These are phyloP conservation scores for Oithona nana DNA, from an alignment of 2,888 invertebrate species.

Conservation along the genomic window DNA sequence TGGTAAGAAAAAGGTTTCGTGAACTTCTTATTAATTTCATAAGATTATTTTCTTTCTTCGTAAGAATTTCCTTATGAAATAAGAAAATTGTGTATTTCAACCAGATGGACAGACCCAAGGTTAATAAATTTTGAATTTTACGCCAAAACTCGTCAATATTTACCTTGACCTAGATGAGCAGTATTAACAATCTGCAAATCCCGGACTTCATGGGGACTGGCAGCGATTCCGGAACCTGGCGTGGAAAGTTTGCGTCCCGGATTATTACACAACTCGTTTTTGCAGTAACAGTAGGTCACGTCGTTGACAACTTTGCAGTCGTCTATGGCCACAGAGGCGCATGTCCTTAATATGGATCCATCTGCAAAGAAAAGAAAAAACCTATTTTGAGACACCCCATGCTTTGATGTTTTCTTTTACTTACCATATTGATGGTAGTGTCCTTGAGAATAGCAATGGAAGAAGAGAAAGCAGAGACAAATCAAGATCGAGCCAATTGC, in stretches of 20 bases:
- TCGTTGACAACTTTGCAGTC: conserved; percentile 27
- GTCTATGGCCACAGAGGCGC: conserved; percentile 23
- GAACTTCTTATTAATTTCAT: too few species aligned
- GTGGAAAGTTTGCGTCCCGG: conserved; percentile 4
- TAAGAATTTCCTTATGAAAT: too few species aligned
- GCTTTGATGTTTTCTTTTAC: not conserved
- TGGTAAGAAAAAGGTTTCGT: too few species aligned
- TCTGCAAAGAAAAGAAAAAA: conserved; percentile 2
- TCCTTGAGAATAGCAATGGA: too few species aligned
- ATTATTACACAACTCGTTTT: conserved; percentile 26
- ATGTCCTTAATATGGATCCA: conserved; percentile 25
- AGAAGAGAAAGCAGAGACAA: too few species aligned
- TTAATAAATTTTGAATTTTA: too few species aligned
- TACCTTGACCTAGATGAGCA: not conserved
- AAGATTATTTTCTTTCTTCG: too few species aligned
- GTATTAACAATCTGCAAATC: not conserved
- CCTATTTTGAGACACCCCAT: not conserved
- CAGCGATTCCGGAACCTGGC: not conserved
- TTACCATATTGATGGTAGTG: not conserved
- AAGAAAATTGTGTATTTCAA: too few species aligned
- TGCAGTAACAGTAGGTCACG: conserved; percentile 28
- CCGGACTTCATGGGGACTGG: not conserved
- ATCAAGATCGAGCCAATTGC: too few species aligned
- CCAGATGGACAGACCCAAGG: too few species aligned
- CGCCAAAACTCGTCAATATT: too few species aligned